Percentiles rank a stretch among this genome's conserved stretches.
Evolutionary conservation across 2,113 vertebrate species (phyloP).

Genomic region (Bolborhynchus lineola): DNA sequence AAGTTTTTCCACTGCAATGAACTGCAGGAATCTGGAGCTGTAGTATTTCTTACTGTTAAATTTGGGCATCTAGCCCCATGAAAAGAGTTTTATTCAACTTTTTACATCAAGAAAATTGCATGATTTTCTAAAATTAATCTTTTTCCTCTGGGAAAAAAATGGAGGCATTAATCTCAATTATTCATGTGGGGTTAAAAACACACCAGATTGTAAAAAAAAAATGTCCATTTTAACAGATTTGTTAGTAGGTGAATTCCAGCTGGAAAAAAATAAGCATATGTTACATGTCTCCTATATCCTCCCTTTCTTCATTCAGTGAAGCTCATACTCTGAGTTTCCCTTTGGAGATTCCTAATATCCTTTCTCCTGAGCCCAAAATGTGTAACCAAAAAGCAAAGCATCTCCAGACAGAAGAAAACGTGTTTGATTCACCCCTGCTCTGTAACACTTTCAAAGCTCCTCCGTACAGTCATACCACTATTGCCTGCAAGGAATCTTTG

Average conservation of each 20-base stretch:
- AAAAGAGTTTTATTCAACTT: not conserved
- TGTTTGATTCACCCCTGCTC: not conserved
- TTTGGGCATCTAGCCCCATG: not conserved
- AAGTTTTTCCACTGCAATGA: not conserved
- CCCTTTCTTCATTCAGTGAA: not conserved
- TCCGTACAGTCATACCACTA: not conserved
- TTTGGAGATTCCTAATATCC: not conserved
- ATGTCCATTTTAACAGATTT: not conserved
- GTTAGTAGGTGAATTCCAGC: not conserved
- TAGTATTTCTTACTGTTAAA: not conserved
- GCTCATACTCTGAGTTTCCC: not conserved
- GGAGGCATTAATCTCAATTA: not conserved
- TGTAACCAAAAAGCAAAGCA: not conserved
- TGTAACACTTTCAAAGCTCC: not conserved
- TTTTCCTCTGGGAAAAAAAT: not conserved
- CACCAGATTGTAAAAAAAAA: not conserved
- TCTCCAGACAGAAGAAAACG: not conserved
- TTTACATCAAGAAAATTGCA: not conserved
- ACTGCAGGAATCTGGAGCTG: not conserved
- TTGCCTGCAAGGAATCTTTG: not conserved
- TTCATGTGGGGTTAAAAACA: not conserved
- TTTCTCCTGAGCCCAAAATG: not conserved
- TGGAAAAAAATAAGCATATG: not conserved
- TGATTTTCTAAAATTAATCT: not conserved
- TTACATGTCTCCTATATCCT: not conserved